Base-by-base conservation (phyloP, 2,888 invertebrate species). In the Torymus tubicola region DNA sequence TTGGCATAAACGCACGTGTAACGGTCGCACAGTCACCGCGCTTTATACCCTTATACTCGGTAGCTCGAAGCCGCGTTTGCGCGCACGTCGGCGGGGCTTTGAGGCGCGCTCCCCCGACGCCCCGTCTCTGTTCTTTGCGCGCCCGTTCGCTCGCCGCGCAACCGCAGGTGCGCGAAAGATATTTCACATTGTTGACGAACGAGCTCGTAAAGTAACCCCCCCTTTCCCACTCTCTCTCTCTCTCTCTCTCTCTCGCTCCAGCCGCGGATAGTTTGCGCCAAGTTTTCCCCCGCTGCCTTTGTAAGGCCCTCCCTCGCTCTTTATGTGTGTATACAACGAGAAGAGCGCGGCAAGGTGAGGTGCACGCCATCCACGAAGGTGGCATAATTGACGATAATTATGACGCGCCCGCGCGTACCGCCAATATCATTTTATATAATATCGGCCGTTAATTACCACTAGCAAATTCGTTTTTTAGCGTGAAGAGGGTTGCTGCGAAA, bases 101-200 rank as follows among this genome's bases (percentile, higher is more conserved):
- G 21, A 61, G 13, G 71, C 61, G 52, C 24, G 18, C 11, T 11
- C 11, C n/a, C n/a, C n/a, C n/a, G 53, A 18, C 13, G 13, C 21
- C 50, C 12, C 50, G n/a, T 74, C 50, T 65, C 58, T 60, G 60
- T 75, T 75, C 24, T 24, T 24, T 24, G 24, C 24, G 31, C 31
- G 31, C 31, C 31, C 31, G 2, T 31, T 31, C 31, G 31, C 31
- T 2, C 60, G 18, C 52, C 50, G 63, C 55, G 55, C 21, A 60
- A 75, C 61, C 55, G 12, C 57, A 58, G 61, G 16, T 12, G 65
- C 52, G 14, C 42, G 31, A 57, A 79, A 74, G 58, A 74, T 74
- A 70, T 79, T 79, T 79, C 50, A 74, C 74, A 74, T 74, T 79
- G 74, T 74, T 64, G 69, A 79, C 68, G 68, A 79, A 74, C 63